Conservation (phyloP, 2,113 vertebrate genomes). For the Centropus bengalensis region DNA sequence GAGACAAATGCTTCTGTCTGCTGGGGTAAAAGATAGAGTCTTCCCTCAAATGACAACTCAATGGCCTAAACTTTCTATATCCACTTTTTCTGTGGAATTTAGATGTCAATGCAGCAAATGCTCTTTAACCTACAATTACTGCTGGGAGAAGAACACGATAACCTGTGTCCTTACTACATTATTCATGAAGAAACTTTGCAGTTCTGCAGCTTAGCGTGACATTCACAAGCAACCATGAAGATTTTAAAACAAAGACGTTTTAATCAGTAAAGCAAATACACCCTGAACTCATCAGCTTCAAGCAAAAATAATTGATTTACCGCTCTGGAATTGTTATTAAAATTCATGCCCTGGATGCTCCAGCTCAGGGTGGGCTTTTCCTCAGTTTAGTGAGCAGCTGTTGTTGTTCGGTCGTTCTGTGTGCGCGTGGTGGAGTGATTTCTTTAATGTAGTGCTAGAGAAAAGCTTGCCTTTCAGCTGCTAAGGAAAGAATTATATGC, state of each 20-base stretch:
- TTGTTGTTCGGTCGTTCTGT: not conserved
- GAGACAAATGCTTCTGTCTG: not conserved
- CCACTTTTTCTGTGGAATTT: slow-evolving; percentile 9
- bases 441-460: not conserved
- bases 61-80: not conserved
- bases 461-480: not conserved
- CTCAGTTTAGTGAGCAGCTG: not conserved
- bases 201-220: not conserved
- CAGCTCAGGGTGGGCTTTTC: not conserved
- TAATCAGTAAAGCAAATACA: not conserved
- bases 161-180: slow-evolving; percentile 8
- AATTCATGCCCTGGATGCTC: not conserved
- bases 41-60: too few relatives aligned
- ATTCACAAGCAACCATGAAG: not conserved
- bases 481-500: not conserved
- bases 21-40: not conserved
- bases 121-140: not conserved
- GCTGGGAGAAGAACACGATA: not conserved
- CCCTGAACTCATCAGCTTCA: not conserved
- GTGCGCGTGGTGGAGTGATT: fast-evolving
- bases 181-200: not conserved
- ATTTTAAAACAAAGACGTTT: slow-evolving; percentile 5
- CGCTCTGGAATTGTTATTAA: not conserved
- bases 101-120: not conserved
- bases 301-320: not conserved